phyloP scores from a whole-genome alignment of 2,797 vertebrate species.

The Ciconia nigra region DNA sequence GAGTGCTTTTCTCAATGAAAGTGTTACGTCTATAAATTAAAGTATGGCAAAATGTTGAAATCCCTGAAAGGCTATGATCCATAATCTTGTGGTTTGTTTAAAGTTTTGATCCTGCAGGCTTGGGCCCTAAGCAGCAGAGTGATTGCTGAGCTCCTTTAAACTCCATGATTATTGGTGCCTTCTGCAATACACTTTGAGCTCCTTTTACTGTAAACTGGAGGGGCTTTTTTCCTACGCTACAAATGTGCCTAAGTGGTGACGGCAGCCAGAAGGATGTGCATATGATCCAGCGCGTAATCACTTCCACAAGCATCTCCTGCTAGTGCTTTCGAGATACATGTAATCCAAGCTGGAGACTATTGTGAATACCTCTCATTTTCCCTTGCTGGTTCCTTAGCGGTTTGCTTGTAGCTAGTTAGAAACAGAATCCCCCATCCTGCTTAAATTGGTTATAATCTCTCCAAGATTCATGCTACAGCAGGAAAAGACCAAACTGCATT shows the following conservation, averaged over 20 bases:
- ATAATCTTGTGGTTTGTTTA: neutral
- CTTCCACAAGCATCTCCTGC: slow-evolving; percentile 37
- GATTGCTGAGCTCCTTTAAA: neutral
- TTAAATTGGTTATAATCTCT: slow-evolving; percentile 41
- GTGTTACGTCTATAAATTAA: neutral
- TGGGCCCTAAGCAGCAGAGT: neutral
- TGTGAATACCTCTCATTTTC: slow-evolving; percentile 4
- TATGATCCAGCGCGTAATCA: neutral
- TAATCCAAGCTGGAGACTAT: slow-evolving; percentile 1
- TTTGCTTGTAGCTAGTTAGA: slow-evolving; percentile 22
- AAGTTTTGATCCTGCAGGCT: neutral
- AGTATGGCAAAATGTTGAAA: neutral
- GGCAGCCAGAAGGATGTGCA: neutral
- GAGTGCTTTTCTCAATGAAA: neutral
- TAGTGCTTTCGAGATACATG: neutral
- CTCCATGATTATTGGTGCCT: neutral
- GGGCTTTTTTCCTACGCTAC: neutral
- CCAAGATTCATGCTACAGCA: neutral
- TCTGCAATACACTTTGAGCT: neutral
- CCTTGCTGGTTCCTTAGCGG: neutral
- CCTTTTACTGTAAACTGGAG: neutral
- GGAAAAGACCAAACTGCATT: neutral
- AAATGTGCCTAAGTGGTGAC: neutral
- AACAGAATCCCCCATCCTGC: slow-evolving; percentile 1
- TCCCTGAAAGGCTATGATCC: neutral